Conservation (phyloP, 2,888 invertebrate genomes). For the Margaritifera margaritifera region DNA sequence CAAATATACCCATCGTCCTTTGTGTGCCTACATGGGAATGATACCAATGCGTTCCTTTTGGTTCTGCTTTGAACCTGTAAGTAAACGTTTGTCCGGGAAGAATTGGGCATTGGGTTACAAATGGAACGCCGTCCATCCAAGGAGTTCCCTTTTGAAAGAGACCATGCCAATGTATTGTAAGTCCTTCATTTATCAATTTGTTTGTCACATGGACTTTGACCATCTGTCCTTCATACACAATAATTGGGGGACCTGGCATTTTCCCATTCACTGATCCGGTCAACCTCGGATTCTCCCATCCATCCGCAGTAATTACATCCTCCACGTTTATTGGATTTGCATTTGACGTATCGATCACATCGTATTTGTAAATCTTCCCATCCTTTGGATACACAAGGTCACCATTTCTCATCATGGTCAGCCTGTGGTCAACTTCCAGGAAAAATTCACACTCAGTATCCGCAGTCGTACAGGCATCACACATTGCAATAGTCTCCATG, state of each 20-base stretch:
- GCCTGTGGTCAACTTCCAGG: slow-evolving; percentile 31
- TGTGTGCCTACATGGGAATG: slow-evolving; percentile 56
- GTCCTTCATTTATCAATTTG: slow-evolving; percentile 40
- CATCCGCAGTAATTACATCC: slow-evolving; percentile 60
- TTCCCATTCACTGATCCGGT: slow-evolving; percentile 56
- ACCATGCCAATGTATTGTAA: slow-evolving; percentile 68
- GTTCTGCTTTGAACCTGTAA: slow-evolving; percentile 55
- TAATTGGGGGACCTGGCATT: slow-evolving; percentile 60
- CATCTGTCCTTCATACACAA: slow-evolving; percentile 59
- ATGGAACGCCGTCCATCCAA: slow-evolving; percentile 62
- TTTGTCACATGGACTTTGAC: slow-evolving; percentile 57
- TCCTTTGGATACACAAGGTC: slow-evolving; percentile 37
- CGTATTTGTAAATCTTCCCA: slow-evolving; percentile 47
- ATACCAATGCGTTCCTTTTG: slow-evolving; percentile 58
- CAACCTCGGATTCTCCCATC: slow-evolving; percentile 41
- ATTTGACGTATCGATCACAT: slow-evolving; percentile 34
- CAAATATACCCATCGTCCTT: slow-evolving; percentile 59
- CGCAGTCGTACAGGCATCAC: slow-evolving; percentile 15
- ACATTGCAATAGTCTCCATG: no score
- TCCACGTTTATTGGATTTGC: slow-evolving; percentile 31
- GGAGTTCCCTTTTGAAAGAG: slow-evolving; percentile 55
- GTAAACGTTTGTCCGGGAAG: slow-evolving; percentile 57
- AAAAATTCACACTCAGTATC: slow-evolving; percentile 40
- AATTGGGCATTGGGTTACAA: slow-evolving; percentile 65
- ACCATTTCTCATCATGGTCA: slow-evolving; percentile 50